phyloP scores from a whole-genome alignment of 30 jellyfish, hydroid and myxozoan genomes.

The Chrysaora quinquecirrha region DNA sequence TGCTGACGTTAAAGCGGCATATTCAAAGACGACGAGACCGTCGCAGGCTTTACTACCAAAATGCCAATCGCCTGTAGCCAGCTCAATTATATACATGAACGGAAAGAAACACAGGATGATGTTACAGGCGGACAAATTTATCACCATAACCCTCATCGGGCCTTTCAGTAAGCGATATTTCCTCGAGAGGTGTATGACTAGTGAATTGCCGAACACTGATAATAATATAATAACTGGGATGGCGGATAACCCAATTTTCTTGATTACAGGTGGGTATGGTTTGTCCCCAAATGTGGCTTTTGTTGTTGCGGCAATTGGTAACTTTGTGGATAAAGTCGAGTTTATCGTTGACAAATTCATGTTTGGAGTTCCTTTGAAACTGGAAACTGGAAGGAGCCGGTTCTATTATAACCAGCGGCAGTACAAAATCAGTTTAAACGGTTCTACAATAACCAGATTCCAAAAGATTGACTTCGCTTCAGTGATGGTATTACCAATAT shows the following conservation, averaged over 20 bases:
- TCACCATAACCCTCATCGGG: constrained; percentile 40
- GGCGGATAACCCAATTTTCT: constrained; percentile 43
- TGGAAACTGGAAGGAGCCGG: no score
- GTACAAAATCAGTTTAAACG: no score
- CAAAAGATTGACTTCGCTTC: no score
- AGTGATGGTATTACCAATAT: no score
- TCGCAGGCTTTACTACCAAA: constrained; percentile 45
- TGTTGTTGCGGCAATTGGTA: constrained; percentile 11
- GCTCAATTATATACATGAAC: constrained; percentile 31
- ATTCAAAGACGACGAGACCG: constrained; percentile 57
- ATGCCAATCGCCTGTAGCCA: constrained; percentile 61
- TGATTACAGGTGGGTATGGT: constrained; percentile 56
- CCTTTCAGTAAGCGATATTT: constrained; percentile 45
- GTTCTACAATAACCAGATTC: no score
- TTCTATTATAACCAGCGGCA: no score
- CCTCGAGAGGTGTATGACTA: constrained; percentile 58
- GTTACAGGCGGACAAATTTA: constrained; percentile 49
- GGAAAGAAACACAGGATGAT: constrained; percentile 54
- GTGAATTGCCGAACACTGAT: constrained; percentile 47
- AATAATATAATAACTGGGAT: constrained; percentile 36
- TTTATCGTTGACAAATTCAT: no score
- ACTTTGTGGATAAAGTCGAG: no score
- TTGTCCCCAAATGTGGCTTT: constrained; percentile 14
- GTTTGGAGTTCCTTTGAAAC: no score
- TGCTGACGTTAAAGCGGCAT: constrained; percentile 67